Base-by-base conservation (phyloP, 2,113 vertebrate species). In the Cynoglossus semilaevis region DNA sequence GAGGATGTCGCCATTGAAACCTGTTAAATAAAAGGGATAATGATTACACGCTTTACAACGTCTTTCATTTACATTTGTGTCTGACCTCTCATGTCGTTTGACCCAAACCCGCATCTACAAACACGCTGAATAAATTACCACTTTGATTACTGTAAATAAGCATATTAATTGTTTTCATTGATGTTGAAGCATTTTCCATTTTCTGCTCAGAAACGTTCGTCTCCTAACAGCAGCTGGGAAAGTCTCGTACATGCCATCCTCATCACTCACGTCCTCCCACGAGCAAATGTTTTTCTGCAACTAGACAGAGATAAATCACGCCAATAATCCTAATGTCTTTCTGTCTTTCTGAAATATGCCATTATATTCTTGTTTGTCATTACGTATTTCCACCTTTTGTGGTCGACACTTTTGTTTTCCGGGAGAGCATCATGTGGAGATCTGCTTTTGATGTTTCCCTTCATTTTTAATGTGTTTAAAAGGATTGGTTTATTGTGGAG, bases 1-100 rank as follows among this genome's bases (percentile, higher is more conserved):
- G 47, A 87, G 81, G 66, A 99, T 86, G 83, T 93, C 90, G 12
- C 87, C 82, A 70, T 98, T 99, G 10, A 90, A 34, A 38, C 94
- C 97, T 99, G 68, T 9, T 15, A 45, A 5, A 49, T 15, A 46
- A 38, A 59, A 63, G 54, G 2, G 7, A 46, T 1, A 22, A 16
- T 8, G 51, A 8, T 13, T 1, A 3, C n/a, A 4, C 29, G 9
- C 36, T 52, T 15, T 22, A 6, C 15, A 55, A 16, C 0, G 0
- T 51, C 1, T 17, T 34, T 42, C 22, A 29, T 29, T 29, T 29
- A 29, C 6, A 29, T 29, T 29, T 29, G 55, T 12, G 8, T 38
- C 42, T 40, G 19, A 18, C 13, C 12, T 11, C 9, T 37, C 46
- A 5, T 40, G 10, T 44, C 9, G n/a, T n/a, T n/a, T 45, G 15